A percentile compares a stretch with the other conserved stretches of the same genome.
Conservation (phyloP, 2,888 invertebrate species). For the Tipula unca region DNA sequence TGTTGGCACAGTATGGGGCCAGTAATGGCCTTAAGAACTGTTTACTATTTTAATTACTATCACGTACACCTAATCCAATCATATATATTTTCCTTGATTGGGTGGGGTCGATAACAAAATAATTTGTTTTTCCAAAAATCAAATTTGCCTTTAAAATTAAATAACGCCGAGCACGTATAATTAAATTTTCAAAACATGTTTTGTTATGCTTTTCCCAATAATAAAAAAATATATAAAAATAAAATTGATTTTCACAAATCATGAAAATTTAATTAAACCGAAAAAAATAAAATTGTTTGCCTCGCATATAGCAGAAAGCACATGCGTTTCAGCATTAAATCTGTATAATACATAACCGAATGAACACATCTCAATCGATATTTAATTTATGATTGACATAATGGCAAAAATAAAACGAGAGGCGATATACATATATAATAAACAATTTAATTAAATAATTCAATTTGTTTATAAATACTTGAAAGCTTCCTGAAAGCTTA, state of each 20-base stretch:
- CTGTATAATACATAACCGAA: neutral
- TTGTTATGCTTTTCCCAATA: neutral
- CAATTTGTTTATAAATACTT: neutral
- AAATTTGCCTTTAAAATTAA: neutral
- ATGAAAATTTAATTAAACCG: neutral
- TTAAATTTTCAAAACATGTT: neutral
- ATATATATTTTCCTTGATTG: neutral
- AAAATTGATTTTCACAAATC: neutral
- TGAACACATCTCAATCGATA: neutral
- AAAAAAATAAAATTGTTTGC: neutral
- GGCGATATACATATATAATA: no score
- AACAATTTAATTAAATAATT: neutral
- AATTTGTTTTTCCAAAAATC: neutral
- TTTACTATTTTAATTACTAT: no score
- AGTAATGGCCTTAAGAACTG: no score
- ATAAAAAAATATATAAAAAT: neutral
- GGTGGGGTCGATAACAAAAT: neutral
- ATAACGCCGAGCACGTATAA: neutral
- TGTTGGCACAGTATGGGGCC: no score
- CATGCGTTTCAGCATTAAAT: neutral
- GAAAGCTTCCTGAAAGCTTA: neutral
- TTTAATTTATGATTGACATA: neutral
- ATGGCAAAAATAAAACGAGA: neutral
- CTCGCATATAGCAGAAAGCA: neutral
- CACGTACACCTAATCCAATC: no score